These are phyloP conservation scores for Mimas tiliae DNA, from an alignment of 2,888 invertebrate species.

Conservation along the genomic window DNA sequence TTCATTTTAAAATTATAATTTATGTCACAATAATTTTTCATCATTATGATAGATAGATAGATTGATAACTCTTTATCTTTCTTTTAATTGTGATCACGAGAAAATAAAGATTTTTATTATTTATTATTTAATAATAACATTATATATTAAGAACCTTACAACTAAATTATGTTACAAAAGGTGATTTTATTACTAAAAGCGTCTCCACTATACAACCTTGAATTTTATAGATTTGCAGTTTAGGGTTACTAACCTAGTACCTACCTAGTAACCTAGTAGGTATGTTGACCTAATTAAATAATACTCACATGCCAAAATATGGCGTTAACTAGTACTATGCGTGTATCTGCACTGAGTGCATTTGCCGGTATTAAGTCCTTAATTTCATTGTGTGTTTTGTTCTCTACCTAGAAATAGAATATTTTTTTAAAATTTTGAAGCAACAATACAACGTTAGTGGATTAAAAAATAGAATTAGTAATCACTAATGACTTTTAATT, in stretches of 20 bases:
- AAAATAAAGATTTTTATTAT: no score
- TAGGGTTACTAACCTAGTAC: no score
- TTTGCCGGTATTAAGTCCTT: constrained; percentile 45
- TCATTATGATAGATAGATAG: no score
- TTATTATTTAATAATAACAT: no score
- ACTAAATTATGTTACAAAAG: no score
- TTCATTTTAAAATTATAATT: background rate
- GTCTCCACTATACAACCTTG: no score
- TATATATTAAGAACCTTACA: no score
- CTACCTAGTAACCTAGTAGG: no score
- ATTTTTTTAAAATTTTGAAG: background rate
- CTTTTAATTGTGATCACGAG: no score
- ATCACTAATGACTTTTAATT: background rate
- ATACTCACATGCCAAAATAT: constrained; percentile 55
- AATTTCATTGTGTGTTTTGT: constrained; percentile 53
- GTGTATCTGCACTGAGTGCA: constrained; percentile 43
- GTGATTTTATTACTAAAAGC: no score
- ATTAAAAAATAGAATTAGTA: background rate
- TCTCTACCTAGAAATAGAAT: constrained; percentile 46
- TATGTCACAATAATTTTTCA: background rate
- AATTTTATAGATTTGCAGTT: no score
- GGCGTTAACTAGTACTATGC: constrained; percentile 54
- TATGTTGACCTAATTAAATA: constrained; percentile 2
- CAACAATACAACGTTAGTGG: constrained; percentile 11
- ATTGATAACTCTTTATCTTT: no score